Base-by-base conservation (phyloP, 2,113 vertebrate species). In the Silurus asotus region DNA sequence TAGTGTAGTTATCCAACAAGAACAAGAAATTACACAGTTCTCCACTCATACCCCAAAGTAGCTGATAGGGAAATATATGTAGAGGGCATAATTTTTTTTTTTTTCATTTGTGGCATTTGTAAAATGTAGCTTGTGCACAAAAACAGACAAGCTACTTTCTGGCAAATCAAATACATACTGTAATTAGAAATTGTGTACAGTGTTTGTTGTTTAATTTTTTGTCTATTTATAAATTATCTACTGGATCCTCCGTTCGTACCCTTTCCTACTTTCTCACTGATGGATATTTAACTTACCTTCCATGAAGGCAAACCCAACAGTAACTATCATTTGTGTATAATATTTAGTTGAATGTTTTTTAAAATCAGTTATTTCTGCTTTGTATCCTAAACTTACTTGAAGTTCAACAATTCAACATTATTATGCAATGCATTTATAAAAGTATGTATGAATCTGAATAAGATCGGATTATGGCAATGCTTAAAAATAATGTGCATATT, bases 261-360 rank as follows among this genome's bases (percentile, higher is more conserved):
- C 23, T 84, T 84, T 65, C 37, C 61, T 58, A 7, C 76, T 81
- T 37, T 3, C 56, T 92, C 91, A 87, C 87, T 90, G 91, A 91
- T 90, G 91, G 92, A 92, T 90, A 87, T 83, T 88, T 82, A 88
- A 88, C 89, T 93, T 92, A 92, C 94, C 94, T 95, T 95, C 94
- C 92, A 93, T 95, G 94, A 95, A 95, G 94, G 94, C 90, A 86
- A 82, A 90, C 83, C 25, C 59, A 90, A 89, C 90, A 93, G 92
- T 91, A 89, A 93, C 92, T 94, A 93, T 93, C 94, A 93, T 89
- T 84, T 53, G 88, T 87, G 88, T 87, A 87, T 88, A 87, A 88
- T 86, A 88, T 90, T 87, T 84, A 89, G 85, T 90, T 90, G 23
- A 72, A 62, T 67, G 51, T 59, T 64, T 79, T 37, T 74, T 37